Conservation (phyloP, 2,888 invertebrate species). For the Julus scandinavius region DNA sequence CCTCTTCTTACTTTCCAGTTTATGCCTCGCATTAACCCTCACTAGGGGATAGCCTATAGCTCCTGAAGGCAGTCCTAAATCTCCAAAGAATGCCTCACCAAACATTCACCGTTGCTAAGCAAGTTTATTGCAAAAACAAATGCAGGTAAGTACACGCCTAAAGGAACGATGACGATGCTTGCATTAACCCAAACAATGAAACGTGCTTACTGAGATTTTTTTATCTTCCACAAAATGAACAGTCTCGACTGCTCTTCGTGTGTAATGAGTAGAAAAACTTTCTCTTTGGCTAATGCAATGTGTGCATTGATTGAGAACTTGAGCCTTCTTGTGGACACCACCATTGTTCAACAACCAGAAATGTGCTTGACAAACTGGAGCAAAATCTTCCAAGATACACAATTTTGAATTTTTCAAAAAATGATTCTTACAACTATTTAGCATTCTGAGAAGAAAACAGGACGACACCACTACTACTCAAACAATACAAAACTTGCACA, state of each 20-base stretch:
- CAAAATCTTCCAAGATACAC: too few species aligned
- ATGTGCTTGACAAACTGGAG: too few species aligned
- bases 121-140: slow-evolving; percentile 4
- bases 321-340: too few species aligned
- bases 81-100: not conserved
- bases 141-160: not conserved
- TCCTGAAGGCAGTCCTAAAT: not conserved
- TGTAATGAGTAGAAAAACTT: too few species aligned
- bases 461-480: too few species aligned
- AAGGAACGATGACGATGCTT: not conserved
- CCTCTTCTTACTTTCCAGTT: slow-evolving; percentile 14
- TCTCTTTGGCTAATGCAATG: too few species aligned
- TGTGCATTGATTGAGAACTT: too few species aligned
- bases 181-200: not conserved
- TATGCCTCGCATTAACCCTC: not conserved
- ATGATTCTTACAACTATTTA: too few species aligned
- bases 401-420: too few species aligned
- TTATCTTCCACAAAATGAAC: not conserved
- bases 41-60: slow-evolving; percentile 1
- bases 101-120: slow-evolving; percentile 11
- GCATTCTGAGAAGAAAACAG: too few species aligned
- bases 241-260: not conserved
- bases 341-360: too few species aligned
- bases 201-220: slow-evolving; percentile 3
- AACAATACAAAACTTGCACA: too few species aligned